Evolutionary conservation across 2,113 vertebrate species (phyloP), one percentile per base, ranked within the genome.

Genomic region (Plectropomus leopardus): DNA sequence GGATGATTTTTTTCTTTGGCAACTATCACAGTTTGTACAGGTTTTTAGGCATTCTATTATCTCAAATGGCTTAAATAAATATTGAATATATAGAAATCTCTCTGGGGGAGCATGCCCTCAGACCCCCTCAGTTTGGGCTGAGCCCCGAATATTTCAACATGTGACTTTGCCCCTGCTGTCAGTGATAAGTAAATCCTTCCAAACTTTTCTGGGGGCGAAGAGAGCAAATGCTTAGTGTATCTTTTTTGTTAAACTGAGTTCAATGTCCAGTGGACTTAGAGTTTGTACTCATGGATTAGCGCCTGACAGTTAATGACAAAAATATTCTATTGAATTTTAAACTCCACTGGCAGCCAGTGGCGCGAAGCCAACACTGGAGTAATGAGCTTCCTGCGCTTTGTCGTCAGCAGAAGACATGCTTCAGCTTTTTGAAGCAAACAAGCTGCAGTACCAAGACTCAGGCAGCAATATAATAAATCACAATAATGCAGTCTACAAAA

Each of bases 401-500:
- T 64, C 36, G 44, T 63, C 11, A 8, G 60, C 2, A 9, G 40
- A 7, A 44, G 61, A 65, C 15, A 42, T 34, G 23, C 44, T 47
- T 40, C 17, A 48, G 26, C 23, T 23, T 54, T 76, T 53, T 51
- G 4, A 67, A 69, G 74, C 74, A 66, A 60, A 58, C 17, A 21
- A 53, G 47, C 60, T 51, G 11, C 65, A 55, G 66, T 32, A 1
- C 50, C 24, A 19, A 2, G 19, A 32, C 70, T 54, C 1, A 57
- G 16, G 36, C 50, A 45, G 23, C 51, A 61, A 32, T 47, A 44
- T 30, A 83, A 77, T 71, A 30, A 82, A 78, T 72, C 30, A 60
- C 65, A 66, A 42, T 81, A 68, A 78, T 67, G 53, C 48, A 10
- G n/a, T 44, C 15, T 14, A 24, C 19, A 68, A 45, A 53, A 30